Evolutionary conservation across 2,797 vertebrate genomes (phyloP), one percentile per base, ranked within the genome.

Genomic region (Anguilla megastoma): DNA sequence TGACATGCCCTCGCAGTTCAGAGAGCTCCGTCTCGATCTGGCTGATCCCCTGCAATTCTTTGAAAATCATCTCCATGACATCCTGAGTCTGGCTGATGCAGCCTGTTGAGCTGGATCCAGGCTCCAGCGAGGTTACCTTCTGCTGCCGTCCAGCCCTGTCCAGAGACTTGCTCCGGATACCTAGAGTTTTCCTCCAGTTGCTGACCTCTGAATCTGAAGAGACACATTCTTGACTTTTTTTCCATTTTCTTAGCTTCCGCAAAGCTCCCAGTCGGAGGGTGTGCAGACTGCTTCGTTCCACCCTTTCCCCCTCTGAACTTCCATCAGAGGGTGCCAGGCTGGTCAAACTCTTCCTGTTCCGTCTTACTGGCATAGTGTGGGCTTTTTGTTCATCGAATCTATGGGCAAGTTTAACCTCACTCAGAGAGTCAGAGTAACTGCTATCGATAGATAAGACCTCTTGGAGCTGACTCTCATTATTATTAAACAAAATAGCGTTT

Each of bases 1-100:
- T 98, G 58, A 99, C 99, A 0, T 99, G 99, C 0, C 98, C 99
- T 86, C 99, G 96, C 86, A 99, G 94, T 92, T 99, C 99, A 74
- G 97, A 98, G 48, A 99, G 97, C 93, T 99, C 98, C 0, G 98
- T 97, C 94, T 99, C 99, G 52, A 99, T 99, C 94, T 99, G 99
- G 93, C 98, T 99, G 92, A 99, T 99, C 83, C 99, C 99, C 93
- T 99, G 98, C 90, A 99, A 97, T 91, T 99, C 99, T 93, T 99
- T 99, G 89, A 99, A 99, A 90, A 99, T 99, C 98, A 99, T 99
- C 95, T 99, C 99, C 99, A 99, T 99, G 87, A 99, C 98, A 94
- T 99, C 98, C 8, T 99, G 98, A 7, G 99, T 99, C 92, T 99
- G 98, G 93, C 97, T 99, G 92, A 99, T 98, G 92, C 98, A 99